Conservation (phyloP, 2,113 vertebrate genomes). For the Brienomyrus longianalis region DNA sequence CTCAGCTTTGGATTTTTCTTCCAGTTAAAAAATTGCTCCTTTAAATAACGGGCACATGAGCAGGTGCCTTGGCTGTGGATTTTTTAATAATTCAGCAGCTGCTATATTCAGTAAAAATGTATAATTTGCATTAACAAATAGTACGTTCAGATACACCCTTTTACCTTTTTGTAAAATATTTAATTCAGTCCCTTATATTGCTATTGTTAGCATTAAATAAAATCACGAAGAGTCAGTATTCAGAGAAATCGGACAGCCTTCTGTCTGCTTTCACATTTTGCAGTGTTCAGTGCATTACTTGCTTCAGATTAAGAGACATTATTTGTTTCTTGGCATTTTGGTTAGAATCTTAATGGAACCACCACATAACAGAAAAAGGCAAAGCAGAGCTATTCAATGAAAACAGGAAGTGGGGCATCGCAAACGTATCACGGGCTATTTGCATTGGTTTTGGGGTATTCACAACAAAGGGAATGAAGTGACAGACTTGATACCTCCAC, state of each 20-base stretch:
- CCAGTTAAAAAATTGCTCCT: neutral
- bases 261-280: neutral
- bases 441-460: neutral
- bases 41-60: neutral
- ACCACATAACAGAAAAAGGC: too few species aligned
- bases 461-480: neutral
- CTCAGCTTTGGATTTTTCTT: neutral
- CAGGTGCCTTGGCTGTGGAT: too few species aligned
- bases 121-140: neutral
- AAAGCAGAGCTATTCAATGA: neutral
- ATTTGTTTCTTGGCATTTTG: neutral
- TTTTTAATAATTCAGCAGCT: neutral
- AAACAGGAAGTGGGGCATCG: neutral
- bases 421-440: neutral
- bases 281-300: neutral
- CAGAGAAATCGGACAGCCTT: neutral
- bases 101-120: neutral
- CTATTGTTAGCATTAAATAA: neutral
- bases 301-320: neutral
- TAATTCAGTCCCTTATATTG: neutral
- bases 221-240: neutral
- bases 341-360: neutral
- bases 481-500: constrained; percentile 3
- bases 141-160: neutral
- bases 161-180: neutral